Evolutionary conservation across 53 echinoderm and acorn worm species (phyloP).

Genomic region (Hippasteria phrygiana): DNA sequence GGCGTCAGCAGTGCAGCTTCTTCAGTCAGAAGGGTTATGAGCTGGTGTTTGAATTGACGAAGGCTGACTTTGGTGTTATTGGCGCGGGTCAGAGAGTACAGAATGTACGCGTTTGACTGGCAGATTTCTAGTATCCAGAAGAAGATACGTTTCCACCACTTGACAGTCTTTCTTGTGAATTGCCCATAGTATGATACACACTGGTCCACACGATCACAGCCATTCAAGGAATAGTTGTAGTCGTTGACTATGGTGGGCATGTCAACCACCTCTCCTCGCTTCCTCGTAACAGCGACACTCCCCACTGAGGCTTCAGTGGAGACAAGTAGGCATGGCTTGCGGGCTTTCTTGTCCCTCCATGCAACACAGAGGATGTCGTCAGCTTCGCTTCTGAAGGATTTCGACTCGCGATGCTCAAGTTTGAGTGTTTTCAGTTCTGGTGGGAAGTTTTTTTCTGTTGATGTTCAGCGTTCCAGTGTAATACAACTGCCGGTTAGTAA

Average conservation of each 20-base stretch:
- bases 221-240: constrained; percentile 56
- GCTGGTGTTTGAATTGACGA: constrained; percentile 43
- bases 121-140: constrained; percentile 63
- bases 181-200: constrained; percentile 63
- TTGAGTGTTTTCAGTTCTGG: constrained; percentile 55
- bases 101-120: constrained; percentile 56
- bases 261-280: no score
- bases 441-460: constrained; percentile 58
- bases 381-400: no score
- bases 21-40: constrained; percentile 28
- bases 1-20: constrained; percentile 13
- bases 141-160: constrained; percentile 62
- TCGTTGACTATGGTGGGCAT: constrained; percentile 44
- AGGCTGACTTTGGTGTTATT: constrained; percentile 30
- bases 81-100: constrained; percentile 36
- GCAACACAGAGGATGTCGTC: no score
- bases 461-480: constrained; percentile 58
- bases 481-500: constrained; percentile 24
- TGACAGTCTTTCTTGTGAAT: constrained; percentile 44
- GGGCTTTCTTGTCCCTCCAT: no score
- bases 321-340: no score
- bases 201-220: constrained; percentile 59
- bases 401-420: no score
- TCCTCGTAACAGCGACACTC: no score
- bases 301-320: no score